Percentiles rank a stretch among this genome's conserved stretches.
phyloP scores from a whole-genome alignment of 1,140 invertebrate species.

The Drosophila navojoa region DNA sequence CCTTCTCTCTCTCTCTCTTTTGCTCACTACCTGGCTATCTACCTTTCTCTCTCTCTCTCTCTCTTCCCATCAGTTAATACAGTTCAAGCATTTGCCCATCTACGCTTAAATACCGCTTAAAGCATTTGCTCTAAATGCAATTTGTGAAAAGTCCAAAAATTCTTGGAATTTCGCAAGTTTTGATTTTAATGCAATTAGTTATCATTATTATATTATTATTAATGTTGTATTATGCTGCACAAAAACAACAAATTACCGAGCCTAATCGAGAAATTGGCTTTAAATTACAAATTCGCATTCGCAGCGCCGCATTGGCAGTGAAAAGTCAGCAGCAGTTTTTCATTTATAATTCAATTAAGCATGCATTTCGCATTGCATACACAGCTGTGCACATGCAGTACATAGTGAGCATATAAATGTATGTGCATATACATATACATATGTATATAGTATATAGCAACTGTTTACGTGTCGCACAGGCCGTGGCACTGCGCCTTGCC shows the following conservation, averaged over 20 bases:
- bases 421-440: not conserved
- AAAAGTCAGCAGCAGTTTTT: not conserved
- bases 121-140: not conserved
- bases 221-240: no score
- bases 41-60: no score
- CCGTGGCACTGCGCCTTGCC: not conserved
- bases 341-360: conserved; percentile 32
- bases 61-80: no score
- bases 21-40: not conserved
- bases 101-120: not conserved
- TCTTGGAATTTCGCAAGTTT: no score
- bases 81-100: not conserved
- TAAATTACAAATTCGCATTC: no score
- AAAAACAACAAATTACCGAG: no score
- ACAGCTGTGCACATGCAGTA: no score
- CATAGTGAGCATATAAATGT: no score
- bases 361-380: not conserved
- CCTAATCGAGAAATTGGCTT: no score
- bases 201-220: no score
- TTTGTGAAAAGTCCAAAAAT: no score
- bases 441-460: not conserved
- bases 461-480: not conserved
- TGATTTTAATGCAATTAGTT: no score
- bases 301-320: not conserved
- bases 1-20: not conserved